Conservation (phyloP, 2,113 vertebrate genomes). For the Hydropotes inermis region DNA sequence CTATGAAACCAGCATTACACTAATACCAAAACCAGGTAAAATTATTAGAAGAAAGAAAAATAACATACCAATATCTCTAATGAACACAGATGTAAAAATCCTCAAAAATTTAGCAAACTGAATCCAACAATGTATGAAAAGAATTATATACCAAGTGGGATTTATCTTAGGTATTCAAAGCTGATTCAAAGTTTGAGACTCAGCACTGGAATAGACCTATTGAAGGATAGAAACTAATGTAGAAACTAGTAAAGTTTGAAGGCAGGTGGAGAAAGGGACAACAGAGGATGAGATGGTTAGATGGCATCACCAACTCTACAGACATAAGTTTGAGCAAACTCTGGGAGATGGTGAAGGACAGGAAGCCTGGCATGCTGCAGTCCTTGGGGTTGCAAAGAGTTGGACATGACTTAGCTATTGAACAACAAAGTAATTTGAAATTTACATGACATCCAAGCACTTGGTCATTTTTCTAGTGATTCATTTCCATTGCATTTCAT, state of each 20-base stretch:
- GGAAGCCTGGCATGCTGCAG: background rate
- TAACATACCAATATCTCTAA: background rate
- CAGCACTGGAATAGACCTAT: background rate
- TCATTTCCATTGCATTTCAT: background rate
- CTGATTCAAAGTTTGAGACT: background rate
- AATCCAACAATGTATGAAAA: background rate
- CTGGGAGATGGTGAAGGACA: background rate
- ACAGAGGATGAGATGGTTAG: background rate
- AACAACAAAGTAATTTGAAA: background rate
- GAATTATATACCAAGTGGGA: background rate
- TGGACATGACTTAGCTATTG: rapidly evolving
- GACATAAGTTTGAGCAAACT: background rate
- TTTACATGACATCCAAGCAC: background rate
- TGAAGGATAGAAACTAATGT: background rate
- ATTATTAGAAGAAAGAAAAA: background rate
- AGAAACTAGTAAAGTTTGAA: background rate
- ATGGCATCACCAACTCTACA: background rate
- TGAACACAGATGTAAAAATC: background rate
- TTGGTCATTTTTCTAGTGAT: background rate
- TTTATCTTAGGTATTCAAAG: background rate
- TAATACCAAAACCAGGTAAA: background rate
- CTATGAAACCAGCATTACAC: background rate
- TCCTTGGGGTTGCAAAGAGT: background rate
- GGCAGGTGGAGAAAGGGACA: background rate
- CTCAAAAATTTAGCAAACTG: background rate